Evolutionary conservation across 2,797 vertebrate species (phyloP).

Genomic region (Prionace glauca): DNA sequence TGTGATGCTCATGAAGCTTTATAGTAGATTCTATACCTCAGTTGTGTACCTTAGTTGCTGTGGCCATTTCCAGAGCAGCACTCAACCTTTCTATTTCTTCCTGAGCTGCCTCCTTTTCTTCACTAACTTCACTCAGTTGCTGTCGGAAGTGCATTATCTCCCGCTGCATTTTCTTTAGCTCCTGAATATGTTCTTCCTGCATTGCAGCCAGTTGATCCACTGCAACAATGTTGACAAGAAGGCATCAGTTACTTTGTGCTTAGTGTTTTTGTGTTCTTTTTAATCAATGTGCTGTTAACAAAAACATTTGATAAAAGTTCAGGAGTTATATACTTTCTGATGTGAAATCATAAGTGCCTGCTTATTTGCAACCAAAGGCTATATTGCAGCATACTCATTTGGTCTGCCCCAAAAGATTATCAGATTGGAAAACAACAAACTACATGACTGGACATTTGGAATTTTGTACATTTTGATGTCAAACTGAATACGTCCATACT

Average conservation of each 20-base stretch:
- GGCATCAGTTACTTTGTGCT: background rate
- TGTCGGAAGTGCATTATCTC: constrained; percentile 56
- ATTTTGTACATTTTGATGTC: background rate
- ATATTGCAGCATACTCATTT: background rate
- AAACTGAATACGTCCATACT: background rate
- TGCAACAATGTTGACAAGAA: constrained; percentile 42
- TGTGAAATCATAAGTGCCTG: too few species aligned
- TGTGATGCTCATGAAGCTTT: background rate
- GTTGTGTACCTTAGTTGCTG: constrained; percentile 54
- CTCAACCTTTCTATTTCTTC: constrained; percentile 50
- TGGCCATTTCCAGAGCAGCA: constrained; percentile 54
- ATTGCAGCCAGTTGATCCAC: constrained; percentile 54
- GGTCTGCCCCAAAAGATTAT: background rate
- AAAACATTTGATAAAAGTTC: background rate
- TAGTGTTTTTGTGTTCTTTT: background rate
- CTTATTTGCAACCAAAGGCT: background rate
- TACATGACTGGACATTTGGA: background rate
- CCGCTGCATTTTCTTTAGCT: constrained; percentile 51
- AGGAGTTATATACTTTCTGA: background rate
- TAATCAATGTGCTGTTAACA: background rate
- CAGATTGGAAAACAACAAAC: background rate
- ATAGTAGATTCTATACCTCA: background rate
- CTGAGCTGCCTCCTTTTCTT: constrained; percentile 56
- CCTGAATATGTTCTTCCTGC: constrained; percentile 57
- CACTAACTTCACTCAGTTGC: constrained; percentile 47